A percentile compares a stretch with the other conserved stretches of the same genome.
Conservation (phyloP, 1,140 invertebrate genomes). For the Mya arenaria region DNA sequence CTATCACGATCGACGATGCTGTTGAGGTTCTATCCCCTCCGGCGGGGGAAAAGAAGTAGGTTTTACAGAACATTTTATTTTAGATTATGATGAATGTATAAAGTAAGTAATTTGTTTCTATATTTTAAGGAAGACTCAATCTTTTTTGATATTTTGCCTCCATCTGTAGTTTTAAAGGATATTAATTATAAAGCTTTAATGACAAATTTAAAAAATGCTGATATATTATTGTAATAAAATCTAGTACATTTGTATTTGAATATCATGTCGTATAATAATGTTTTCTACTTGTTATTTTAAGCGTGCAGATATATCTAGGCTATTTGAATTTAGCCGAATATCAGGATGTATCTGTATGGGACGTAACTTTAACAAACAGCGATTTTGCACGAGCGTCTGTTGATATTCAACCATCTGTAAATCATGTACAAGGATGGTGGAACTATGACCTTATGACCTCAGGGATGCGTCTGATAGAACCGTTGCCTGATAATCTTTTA, state of each 20-base stretch:
- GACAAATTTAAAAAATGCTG: too few relatives aligned
- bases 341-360: background rate
- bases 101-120: too few relatives aligned
- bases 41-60: background rate
- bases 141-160: too few relatives aligned
- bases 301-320: background rate
- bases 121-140: too few relatives aligned
- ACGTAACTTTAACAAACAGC: background rate
- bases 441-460: slow-evolving; percentile 5
- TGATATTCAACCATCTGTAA: background rate
- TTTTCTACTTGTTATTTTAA: too few relatives aligned
- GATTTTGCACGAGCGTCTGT: background rate
- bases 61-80: too few relatives aligned
- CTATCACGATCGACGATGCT: background rate
- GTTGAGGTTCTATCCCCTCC: background rate
- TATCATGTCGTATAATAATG: too few relatives aligned
- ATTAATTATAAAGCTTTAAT: too few relatives aligned
- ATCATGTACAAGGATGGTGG: background rate
- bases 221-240: too few relatives aligned
- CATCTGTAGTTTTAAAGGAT: too few relatives aligned
- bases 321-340: background rate
- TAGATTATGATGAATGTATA: too few relatives aligned
- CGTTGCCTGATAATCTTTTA: background rate
- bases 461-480: background rate
- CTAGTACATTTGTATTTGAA: too few relatives aligned